Percentiles rank a stretch among this genome's conserved stretches.
These are phyloP conservation scores for Clarias macrocephalus DNA, from an alignment of 2,113 vertebrate genomes.

Conservation along the genomic window DNA sequence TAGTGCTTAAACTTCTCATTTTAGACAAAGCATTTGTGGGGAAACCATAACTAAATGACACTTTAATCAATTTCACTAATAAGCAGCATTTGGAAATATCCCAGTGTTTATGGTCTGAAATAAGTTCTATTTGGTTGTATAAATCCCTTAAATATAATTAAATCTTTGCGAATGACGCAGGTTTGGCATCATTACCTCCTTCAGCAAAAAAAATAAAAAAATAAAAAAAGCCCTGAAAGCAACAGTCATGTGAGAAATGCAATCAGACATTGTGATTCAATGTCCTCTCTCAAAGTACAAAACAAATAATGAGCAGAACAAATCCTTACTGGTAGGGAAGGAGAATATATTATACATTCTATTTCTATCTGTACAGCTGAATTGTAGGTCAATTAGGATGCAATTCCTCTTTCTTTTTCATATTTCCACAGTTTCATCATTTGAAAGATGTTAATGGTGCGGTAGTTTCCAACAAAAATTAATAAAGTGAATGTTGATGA, in stretches of 20 bases:
- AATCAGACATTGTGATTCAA: neutral
- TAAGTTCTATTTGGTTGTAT: constrained; percentile 5
- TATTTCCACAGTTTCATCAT: neutral
- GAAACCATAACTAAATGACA: neutral
- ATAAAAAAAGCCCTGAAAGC: constrained; percentile 22
- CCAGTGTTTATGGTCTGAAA: neutral
- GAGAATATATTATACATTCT: neutral
- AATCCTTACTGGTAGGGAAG: neutral
- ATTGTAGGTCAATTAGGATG: neutral
- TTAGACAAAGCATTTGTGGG: neutral
- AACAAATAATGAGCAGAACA: neutral
- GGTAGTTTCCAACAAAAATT: neutral
- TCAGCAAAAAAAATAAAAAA: neutral
- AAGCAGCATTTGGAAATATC: neutral
- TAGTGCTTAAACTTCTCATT: constrained; percentile 1
- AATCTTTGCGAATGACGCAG: constrained; percentile 20
- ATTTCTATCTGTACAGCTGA: neutral
- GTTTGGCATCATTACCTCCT: constrained; percentile 22
- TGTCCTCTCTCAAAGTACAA: neutral
- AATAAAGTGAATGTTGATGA: neutral
- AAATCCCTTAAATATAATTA: constrained; percentile 31
- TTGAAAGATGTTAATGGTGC: neutral
- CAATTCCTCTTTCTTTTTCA: neutral
- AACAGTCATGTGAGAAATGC: constrained; percentile 31
- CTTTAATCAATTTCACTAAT: neutral